Percentiles rank a stretch among this genome's conserved stretches.
Evolutionary conservation across 2,113 vertebrate species (phyloP).

Genomic region (Labrus mixtus): DNA sequence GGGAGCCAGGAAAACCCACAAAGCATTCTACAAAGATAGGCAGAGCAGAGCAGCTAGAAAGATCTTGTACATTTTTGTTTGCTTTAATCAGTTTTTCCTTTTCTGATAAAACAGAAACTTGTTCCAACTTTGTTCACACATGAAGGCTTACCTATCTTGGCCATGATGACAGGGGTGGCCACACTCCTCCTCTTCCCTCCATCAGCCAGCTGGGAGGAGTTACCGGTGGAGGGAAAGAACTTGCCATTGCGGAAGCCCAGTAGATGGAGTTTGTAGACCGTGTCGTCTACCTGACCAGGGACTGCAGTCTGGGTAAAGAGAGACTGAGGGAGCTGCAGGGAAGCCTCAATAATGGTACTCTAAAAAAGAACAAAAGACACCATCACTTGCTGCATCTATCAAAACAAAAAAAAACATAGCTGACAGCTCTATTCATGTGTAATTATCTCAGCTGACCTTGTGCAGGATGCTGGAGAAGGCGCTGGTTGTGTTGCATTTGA

Average conservation of each 20-base stretch:
- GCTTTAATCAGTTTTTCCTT: no score
- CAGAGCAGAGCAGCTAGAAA: no score
- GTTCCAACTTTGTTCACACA: no score
- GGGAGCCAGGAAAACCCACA: not conserved
- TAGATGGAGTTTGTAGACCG: constrained; percentile 91
- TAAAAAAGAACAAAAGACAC: constrained; percentile 57
- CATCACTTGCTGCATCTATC: not conserved
- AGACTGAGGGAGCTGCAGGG: constrained; percentile 92
- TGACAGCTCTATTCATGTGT: no score
- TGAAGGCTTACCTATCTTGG: constrained; percentile 89
- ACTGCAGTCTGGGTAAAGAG: constrained; percentile 87
- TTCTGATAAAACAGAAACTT: not conserved
- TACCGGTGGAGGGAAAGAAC: constrained; percentile 94
- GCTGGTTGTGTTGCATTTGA: constrained; percentile 96
- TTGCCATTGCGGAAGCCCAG: constrained; percentile 97
- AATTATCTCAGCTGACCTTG: constrained; percentile 83
- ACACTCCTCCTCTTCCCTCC: constrained; percentile 92
- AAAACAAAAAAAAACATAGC: no score
- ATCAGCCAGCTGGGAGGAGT: constrained; percentile 89
- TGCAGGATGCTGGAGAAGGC: constrained; percentile 91
- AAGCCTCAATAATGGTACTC: constrained; percentile 95
- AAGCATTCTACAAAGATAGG: no score
- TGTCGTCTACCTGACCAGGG: constrained; percentile 86
- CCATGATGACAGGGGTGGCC: constrained; percentile 94
- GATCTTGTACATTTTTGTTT: no score